phyloP scores from a whole-genome alignment of 2,888 invertebrate species.

The Germaria angustata region DNA sequence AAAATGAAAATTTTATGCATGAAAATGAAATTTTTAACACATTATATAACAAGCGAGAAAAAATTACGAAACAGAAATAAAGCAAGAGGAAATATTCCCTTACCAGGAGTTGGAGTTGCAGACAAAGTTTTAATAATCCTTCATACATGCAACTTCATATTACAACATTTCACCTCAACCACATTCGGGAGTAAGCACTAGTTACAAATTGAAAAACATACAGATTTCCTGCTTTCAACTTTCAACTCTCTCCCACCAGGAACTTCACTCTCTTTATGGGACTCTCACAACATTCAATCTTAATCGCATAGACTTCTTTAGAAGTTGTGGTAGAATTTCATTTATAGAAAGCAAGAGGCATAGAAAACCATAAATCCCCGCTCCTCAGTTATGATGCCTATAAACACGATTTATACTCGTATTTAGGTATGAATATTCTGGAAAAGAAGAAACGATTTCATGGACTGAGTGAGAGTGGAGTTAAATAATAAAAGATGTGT shows the following conservation, averaged over 20 bases:
- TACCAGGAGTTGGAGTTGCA: not conserved
- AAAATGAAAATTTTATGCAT: conserved; percentile 63
- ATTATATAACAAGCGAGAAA: conserved; percentile 48
- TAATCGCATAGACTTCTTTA: conserved; percentile 24
- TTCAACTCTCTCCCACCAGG: not conserved
- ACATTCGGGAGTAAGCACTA: conserved; percentile 27
- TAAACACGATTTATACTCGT: not conserved
- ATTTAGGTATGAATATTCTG: not conserved
- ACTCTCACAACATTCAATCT: not conserved
- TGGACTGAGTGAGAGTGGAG: not conserved
- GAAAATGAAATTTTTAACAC: conserved; percentile 64
- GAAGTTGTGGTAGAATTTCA: conserved; percentile 44
- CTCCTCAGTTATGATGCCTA: not conserved
- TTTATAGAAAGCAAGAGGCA: conserved; percentile 28
- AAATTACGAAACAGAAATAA: not conserved
- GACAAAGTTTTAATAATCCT: not conserved
- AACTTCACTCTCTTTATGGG: not conserved
- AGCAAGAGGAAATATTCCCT: not conserved
- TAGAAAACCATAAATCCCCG: conserved; percentile 39
- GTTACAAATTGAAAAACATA: not conserved
- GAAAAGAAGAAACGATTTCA: not conserved
- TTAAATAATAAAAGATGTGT: conserved; percentile 3
- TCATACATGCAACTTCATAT: conserved; percentile 27
- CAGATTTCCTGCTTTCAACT: conserved; percentile 12
- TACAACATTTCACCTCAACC: conserved; percentile 21